A percentile compares a stretch with the other conserved stretches of the same genome.
Conservation (phyloP, 2,113 vertebrate genomes). For the Takifugu flavidus region DNA sequence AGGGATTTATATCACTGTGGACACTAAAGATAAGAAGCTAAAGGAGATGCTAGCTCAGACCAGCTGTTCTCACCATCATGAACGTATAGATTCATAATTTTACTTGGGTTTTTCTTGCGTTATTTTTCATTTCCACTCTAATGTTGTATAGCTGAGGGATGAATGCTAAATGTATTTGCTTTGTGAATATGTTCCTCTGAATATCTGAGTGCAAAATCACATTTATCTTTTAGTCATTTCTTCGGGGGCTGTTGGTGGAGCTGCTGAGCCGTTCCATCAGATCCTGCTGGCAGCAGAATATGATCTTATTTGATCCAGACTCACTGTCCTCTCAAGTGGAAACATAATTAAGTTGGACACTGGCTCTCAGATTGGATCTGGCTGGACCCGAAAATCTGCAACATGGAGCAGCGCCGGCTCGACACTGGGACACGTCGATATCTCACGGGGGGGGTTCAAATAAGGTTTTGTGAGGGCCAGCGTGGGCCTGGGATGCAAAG, state of each 20-base stretch:
- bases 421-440: conserved; percentile 26
- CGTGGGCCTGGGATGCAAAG: conserved; percentile 11
- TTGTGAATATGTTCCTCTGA: neutral
- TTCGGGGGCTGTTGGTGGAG: neutral
- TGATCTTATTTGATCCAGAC: conserved; percentile 30
- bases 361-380: conserved; percentile 27
- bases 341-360: conserved; percentile 32
- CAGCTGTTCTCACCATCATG: neutral
- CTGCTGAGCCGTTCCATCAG: conserved; percentile 12
- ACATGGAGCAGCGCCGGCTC: conserved; percentile 24
- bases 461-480: conserved; percentile 29
- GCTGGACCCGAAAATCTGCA: conserved; percentile 23
- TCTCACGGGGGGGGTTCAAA: conserved; percentile 24
- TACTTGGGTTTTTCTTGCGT: conserved; percentile 18
- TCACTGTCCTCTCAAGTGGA: conserved; percentile 40
- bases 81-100: conserved; percentile 10
- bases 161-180: conserved; percentile 1
- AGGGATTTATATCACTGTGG: no score
- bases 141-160: neutral
- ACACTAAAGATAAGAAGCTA: no score
- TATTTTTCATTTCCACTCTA: conserved; percentile 1
- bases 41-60: no score
- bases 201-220: neutral
- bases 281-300: conserved; percentile 20
- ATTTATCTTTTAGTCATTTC: neutral